A percentile compares a stretch with the other conserved stretches of the same genome.
Conservation (phyloP, 2,888 invertebrate species). For the Busseola fusca region DNA sequence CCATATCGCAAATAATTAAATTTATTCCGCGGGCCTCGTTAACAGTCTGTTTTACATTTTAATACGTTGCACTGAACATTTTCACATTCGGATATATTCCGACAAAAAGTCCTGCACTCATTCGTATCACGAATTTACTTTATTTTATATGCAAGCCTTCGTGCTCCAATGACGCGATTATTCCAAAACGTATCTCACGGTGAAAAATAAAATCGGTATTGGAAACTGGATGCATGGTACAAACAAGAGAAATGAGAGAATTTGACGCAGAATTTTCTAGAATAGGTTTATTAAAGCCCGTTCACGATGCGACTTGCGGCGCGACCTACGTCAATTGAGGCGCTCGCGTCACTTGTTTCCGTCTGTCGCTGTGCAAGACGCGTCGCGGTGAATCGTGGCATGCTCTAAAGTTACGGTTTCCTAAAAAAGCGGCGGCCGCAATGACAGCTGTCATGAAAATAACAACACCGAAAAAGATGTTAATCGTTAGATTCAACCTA, state of each 20-base stretch:
- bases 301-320: not conserved
- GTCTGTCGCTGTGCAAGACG: not conserved
- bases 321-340: not conserved
- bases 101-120: slow-evolving; percentile 21
- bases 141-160: slow-evolving; percentile 33
- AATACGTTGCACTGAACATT: slow-evolving; percentile 41
- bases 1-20: slow-evolving; percentile 44
- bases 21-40: slow-evolving; percentile 48
- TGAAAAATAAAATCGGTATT: slow-evolving; percentile 34
- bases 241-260: slow-evolving; percentile 11
- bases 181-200: slow-evolving; percentile 23
- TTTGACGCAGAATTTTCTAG: not conserved
- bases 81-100: slow-evolving; percentile 26
- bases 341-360: not conserved
- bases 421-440: not conserved
- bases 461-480: not conserved
- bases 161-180: slow-evolving; percentile 31
- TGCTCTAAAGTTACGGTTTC: not conserved
- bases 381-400: not conserved
- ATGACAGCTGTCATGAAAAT: not conserved
- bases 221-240: slow-evolving; percentile 17
- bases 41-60: slow-evolving; percentile 55
- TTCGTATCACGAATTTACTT: slow-evolving; percentile 36
- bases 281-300: slow-evolving; percentile 6
- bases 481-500: not conserved